Conservation (phyloP, 2,797 vertebrate species). For the Chromobotia macracanthus region DNA sequence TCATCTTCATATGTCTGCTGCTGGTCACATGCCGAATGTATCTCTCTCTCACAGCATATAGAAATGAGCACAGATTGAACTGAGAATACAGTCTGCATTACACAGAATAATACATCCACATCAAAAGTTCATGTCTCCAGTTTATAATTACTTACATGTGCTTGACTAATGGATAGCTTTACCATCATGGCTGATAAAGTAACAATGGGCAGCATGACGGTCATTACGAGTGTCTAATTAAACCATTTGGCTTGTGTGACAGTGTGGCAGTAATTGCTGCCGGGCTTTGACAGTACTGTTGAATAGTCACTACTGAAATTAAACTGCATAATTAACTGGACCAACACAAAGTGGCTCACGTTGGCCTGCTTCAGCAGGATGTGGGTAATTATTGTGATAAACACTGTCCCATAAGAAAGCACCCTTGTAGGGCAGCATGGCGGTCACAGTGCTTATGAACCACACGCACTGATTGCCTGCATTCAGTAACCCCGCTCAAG, state of each 20-base stretch:
- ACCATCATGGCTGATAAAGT: constrained; percentile 20
- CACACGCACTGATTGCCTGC: neutral
- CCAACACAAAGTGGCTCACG: constrained; percentile 48
- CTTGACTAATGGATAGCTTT: constrained; percentile 1
- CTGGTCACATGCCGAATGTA: neutral
- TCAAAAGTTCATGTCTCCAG: neutral
- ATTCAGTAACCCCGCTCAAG: neutral
- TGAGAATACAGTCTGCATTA: neutral
- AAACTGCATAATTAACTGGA: constrained; percentile 60
- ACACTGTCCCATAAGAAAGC: constrained; percentile 25
- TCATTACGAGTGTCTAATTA: constrained; percentile 52
- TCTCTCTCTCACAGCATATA: constrained; percentile 16
- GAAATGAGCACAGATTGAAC: constrained; percentile 11
- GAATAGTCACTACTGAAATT: constrained; percentile 54
- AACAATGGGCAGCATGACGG: constrained; percentile 23
- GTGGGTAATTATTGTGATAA: constrained; percentile 58
- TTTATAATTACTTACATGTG: neutral
- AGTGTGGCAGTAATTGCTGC: constrained; percentile 57
- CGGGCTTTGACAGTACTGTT: constrained; percentile 48
- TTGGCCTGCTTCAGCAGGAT: constrained; percentile 49
- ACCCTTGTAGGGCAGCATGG: constrained; percentile 2
- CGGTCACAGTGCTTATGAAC: constrained; percentile 25
- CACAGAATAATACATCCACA: neutral
- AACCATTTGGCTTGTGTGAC: constrained; percentile 48
- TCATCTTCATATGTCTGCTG: neutral